phyloP scores from a whole-genome alignment of 2,888 invertebrate genomes.

The Spodoptera littoralis region DNA sequence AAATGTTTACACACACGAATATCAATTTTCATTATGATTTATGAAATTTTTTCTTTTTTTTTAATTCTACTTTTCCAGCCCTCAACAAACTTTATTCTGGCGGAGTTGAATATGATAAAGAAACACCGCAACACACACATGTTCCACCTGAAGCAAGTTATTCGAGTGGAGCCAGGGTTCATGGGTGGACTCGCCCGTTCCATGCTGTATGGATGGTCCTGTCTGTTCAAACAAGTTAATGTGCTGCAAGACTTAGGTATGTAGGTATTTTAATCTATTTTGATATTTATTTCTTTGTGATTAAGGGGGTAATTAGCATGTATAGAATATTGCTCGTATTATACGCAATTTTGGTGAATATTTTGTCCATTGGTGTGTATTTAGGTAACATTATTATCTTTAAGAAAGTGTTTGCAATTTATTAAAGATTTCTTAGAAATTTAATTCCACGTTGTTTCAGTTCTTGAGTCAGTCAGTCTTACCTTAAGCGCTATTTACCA shows the following conservation, averaged over 20 bases:
- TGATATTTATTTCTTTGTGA: not conserved
- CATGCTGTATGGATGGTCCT: conserved; percentile 87
- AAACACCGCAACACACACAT: conserved; percentile 90
- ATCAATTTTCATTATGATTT: not conserved
- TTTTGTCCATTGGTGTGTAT: too few relatives aligned
- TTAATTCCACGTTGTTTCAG: too few relatives aligned
- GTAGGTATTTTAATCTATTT: conserved; percentile 12
- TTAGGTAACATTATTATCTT: too few relatives aligned
- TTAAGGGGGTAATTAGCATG: not conserved
- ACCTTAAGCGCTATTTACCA: too few relatives aligned
- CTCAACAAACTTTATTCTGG: conserved; percentile 91
- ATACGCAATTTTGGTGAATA: too few relatives aligned
- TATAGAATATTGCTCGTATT: too few relatives aligned
- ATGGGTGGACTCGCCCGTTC: conserved; percentile 84
- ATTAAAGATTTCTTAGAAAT: too few relatives aligned
- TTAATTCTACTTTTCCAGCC: conserved; percentile 83
- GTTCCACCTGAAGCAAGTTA: conserved; percentile 89
- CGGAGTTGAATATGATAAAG: conserved; percentile 90
- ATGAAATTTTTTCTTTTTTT: not conserved
- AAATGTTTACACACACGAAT: too few relatives aligned
- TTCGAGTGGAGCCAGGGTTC: conserved; percentile 88
- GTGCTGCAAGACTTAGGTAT: conserved; percentile 67
- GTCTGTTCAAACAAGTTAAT: conserved; percentile 72
- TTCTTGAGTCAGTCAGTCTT: too few relatives aligned
- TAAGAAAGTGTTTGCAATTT: too few relatives aligned